phyloP scores from a whole-genome alignment of 2,113 vertebrate species.

The Phasianus colchicus region DNA sequence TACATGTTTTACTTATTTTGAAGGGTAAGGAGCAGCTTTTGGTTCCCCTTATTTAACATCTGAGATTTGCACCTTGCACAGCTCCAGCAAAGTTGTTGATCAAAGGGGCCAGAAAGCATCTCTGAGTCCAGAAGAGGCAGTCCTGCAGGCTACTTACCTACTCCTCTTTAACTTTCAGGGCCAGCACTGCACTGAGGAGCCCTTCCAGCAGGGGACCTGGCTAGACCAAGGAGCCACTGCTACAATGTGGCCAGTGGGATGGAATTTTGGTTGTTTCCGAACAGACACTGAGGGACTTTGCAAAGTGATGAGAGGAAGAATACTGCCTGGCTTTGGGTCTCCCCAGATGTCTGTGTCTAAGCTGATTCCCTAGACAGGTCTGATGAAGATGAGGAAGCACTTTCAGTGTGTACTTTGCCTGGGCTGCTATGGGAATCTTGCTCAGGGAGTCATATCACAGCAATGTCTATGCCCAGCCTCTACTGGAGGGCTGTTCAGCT shows the following conservation, averaged over 20 bases:
- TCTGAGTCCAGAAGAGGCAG: not conserved
- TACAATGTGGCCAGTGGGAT: fast-evolving
- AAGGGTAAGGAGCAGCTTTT: slow-evolving; percentile 31
- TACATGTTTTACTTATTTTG: slow-evolving; percentile 28
- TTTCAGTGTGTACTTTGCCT: not conserved
- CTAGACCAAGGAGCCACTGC: not conserved
- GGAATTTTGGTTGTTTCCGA: not conserved
- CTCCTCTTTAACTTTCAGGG: not conserved
- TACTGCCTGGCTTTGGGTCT: not conserved
- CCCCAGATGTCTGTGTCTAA: not conserved
- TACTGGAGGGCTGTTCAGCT: not conserved
- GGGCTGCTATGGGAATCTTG: not conserved
- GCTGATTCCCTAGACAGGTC: not conserved
- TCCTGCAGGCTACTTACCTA: not conserved
- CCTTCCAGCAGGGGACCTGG: not conserved
- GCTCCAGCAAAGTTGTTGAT: slow-evolving; percentile 26
- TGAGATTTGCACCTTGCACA: not conserved
- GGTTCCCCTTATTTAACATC: not conserved
- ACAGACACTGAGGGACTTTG: not conserved
- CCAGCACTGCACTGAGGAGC: not conserved
- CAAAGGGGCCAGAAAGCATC: not conserved
- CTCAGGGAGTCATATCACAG: not conserved
- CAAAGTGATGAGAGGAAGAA: not conserved
- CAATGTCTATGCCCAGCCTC: not conserved
- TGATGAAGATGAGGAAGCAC: not conserved